Percentiles rank a stretch among this genome's conserved stretches.
These are phyloP conservation scores for Rhagologus leucostigma DNA, from an alignment of 2,113 vertebrate species.

Conservation along the genomic window DNA sequence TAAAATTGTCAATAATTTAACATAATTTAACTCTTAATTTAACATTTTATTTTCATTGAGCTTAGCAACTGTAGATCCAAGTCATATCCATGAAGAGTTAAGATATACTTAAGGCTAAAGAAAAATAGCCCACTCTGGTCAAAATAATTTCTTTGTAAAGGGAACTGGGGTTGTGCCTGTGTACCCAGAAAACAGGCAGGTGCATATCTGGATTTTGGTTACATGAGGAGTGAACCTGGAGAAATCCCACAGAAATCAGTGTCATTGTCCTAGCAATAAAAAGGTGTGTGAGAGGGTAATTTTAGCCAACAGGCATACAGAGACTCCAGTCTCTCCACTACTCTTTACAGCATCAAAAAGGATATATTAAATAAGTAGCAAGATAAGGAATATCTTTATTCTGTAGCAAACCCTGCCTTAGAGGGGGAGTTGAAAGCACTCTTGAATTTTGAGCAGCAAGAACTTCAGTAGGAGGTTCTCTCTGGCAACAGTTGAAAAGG, in stretches of 20 bases:
- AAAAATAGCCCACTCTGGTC: not conserved
- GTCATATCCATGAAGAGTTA: not conserved
- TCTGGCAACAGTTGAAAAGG: conserved; percentile 18
- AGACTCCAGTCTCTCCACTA: not conserved
- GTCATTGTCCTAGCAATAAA: not conserved
- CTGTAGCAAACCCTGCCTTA: not conserved
- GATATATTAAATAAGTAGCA: not conserved
- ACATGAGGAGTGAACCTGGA: not conserved
- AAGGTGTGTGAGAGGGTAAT: not conserved
- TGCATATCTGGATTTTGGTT: not conserved
- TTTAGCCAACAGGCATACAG: not conserved
- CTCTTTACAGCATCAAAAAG: not conserved
- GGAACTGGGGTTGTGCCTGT: not conserved
- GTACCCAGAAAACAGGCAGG: not conserved
- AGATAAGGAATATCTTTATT: not conserved
- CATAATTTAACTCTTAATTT: not conserved
- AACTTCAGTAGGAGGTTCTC: conserved; percentile 7
- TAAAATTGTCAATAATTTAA: not conserved
- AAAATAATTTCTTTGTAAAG: not conserved
- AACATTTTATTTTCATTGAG: not conserved
- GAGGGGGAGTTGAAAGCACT: conserved; percentile 3
- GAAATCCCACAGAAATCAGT: not conserved
- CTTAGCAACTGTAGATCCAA: not conserved
- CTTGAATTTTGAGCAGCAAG: conserved; percentile 19
- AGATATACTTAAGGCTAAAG: not conserved